Conservation (phyloP, 2,797 vertebrate genomes). For the Pantherophis vulpinus region DNA sequence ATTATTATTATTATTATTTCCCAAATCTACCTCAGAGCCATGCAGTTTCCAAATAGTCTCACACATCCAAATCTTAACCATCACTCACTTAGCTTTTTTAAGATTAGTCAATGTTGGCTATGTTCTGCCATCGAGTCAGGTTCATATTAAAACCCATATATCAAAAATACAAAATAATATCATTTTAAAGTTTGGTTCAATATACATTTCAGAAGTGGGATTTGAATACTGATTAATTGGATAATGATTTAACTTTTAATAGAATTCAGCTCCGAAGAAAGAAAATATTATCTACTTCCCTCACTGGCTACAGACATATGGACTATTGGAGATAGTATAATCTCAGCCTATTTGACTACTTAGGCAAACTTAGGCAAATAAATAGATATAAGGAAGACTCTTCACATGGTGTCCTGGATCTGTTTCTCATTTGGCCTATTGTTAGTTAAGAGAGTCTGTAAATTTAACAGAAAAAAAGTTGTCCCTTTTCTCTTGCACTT, state of each 20-base stretch:
- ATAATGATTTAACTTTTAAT: neutral
- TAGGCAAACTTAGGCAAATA: neutral
- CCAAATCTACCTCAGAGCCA: neutral
- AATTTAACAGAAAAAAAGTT: neutral
- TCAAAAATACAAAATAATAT: neutral
- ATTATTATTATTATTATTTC: neutral
- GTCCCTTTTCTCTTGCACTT: neutral
- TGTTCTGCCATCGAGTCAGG: neutral
- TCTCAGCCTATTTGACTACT: neutral
- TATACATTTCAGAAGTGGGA: neutral
- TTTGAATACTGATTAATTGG: neutral
- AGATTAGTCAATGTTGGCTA: neutral
- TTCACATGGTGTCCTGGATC: neutral
- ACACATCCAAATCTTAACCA: neutral
- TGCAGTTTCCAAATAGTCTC: neutral
- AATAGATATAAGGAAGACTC: neutral
- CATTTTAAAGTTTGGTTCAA: neutral
- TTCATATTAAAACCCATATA: neutral
- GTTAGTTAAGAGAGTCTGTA: neutral
- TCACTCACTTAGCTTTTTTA: neutral
- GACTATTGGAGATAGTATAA: neutral
- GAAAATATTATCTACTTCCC: neutral
- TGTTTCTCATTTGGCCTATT: neutral
- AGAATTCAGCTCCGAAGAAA: neutral
- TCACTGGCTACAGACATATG: neutral